Percentiles rank a stretch among this genome's conserved stretches.
Evolutionary conservation across 2,888 invertebrate genomes (phyloP).

Genomic region (Ceratothoa steindachneri): DNA sequence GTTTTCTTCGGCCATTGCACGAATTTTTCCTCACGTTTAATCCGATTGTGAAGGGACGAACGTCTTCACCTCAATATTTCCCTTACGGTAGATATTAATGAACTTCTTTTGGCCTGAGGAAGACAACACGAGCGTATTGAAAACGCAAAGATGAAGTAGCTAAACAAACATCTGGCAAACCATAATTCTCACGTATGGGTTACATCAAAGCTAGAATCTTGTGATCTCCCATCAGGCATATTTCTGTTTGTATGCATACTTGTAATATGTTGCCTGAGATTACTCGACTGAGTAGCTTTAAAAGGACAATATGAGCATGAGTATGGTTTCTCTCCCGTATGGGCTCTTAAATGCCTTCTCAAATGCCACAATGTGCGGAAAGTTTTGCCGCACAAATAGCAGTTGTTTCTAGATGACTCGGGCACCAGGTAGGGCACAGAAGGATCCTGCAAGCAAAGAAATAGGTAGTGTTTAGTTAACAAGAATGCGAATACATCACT

Average conservation of each 20-base stretch:
- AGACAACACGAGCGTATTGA: too few species aligned
- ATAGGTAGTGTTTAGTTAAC: not conserved
- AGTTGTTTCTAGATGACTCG: not conserved
- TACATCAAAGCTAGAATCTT: too few species aligned
- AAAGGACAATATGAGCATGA: constrained; percentile 13
- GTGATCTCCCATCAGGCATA: not conserved
- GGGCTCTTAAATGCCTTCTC: constrained; percentile 11
- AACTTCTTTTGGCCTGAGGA: too few species aligned
- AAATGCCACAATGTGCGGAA: constrained; percentile 10
- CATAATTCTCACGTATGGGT: too few species aligned
- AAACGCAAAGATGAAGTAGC: too few species aligned
- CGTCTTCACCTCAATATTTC: too few species aligned
- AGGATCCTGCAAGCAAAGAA: not conserved
- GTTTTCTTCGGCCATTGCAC: too few species aligned
- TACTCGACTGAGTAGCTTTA: constrained; percentile 12
- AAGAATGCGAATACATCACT: too few species aligned
- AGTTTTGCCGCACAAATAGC: constrained; percentile 8
- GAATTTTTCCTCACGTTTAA: too few species aligned
- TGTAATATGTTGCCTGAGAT: constrained; percentile 17
- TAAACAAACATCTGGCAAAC: too few species aligned
- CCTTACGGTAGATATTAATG: too few species aligned
- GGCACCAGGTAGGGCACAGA: not conserved
- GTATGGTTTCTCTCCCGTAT: constrained; percentile 17
- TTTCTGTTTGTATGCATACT: constrained; percentile 2
- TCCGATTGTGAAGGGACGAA: too few species aligned